Percentiles rank a stretch among this genome's conserved stretches.
These are phyloP conservation scores for Upupa epops DNA, from an alignment of 2,113 vertebrate genomes.

Conservation along the genomic window DNA sequence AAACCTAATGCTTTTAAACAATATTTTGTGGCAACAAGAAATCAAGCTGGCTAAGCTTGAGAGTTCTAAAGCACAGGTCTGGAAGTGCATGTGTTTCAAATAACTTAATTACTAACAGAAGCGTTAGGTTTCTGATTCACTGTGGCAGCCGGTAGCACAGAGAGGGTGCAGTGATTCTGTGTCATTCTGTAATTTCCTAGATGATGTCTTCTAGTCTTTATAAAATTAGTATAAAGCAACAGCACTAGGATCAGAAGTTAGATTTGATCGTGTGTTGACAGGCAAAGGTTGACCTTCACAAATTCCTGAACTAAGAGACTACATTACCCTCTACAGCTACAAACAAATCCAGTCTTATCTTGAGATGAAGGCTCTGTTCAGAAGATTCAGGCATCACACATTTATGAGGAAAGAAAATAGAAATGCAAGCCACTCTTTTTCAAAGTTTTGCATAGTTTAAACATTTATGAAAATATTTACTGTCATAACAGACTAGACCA, in stretches of 20 bases:
- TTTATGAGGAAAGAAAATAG: constrained; percentile 49
- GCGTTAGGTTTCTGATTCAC: too few relatives aligned
- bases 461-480: constrained; percentile 57
- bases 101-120: not conserved
- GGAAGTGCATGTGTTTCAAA: accelerated
- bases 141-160: too few relatives aligned
- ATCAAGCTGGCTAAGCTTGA: not conserved
- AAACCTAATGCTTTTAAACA: constrained; percentile 16
- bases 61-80: not conserved
- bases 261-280: constrained; percentile 4
- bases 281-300: constrained; percentile 35
- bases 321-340: not conserved
- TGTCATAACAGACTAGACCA: constrained; percentile 42
- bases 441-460: constrained; percentile 38
- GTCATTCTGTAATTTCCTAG: not conserved
- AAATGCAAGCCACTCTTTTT: constrained; percentile 31
- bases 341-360: constrained; percentile 52
- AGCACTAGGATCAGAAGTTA: not conserved
- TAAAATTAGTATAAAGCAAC: constrained; percentile 18
- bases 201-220: not conserved
- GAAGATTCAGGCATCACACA: constrained; percentile 7
- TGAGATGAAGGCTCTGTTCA: constrained; percentile 52
- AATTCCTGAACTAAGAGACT: constrained; percentile 19
- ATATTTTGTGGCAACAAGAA: not conserved
- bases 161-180: too few relatives aligned